A percentile compares a stretch with the other conserved stretches of the same genome.
phyloP scores from a whole-genome alignment of 2,888 invertebrate genomes.

The Tinea trinotella region DNA sequence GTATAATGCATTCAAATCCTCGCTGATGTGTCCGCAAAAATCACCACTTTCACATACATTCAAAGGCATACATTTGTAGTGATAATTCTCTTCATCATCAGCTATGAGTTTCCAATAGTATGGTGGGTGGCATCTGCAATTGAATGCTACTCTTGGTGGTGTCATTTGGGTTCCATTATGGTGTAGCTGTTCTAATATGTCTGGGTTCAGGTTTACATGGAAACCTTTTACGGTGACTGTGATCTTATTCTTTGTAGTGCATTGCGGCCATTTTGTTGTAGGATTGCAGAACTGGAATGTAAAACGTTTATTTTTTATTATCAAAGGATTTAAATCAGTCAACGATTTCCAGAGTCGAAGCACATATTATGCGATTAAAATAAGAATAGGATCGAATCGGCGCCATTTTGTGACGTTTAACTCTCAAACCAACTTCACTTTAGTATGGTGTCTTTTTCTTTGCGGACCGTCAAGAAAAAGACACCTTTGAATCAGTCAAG shows the following conservation, averaged over 20 bases:
- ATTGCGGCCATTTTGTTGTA: conserved; percentile 46
- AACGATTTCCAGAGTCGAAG: too few relatives aligned
- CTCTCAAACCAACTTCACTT: too few relatives aligned
- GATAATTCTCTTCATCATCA: conserved; percentile 29
- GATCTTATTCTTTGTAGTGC: conserved; percentile 36
- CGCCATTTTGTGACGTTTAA: too few relatives aligned
- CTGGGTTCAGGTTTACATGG: conserved; percentile 46
- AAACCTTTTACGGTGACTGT: conserved; percentile 46
- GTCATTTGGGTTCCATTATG: conserved; percentile 46
- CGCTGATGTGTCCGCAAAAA: conserved; percentile 74
- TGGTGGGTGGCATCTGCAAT: conserved; percentile 63
- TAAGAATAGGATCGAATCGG: too few relatives aligned
- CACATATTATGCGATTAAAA: too few relatives aligned
- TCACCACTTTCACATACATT: conserved; percentile 66
- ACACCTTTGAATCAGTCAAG: too few relatives aligned
- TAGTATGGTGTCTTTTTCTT: too few relatives aligned
- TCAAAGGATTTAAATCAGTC: too few relatives aligned
- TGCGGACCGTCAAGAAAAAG: too few relatives aligned
- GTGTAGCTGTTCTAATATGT: conserved; percentile 51
- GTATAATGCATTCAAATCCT: conserved; percentile 73
- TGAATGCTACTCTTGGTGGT: conserved; percentile 54
- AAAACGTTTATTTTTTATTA: conserved; percentile 6
- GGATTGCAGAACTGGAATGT: conserved; percentile 70
- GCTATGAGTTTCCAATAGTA: conserved; percentile 63
- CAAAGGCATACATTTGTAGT: conserved; percentile 64